Evolutionary conservation across 1,140 invertebrate species (phyloP), one percentile per base, ranked within the genome.

Genomic region (Drosophila elegans): DNA sequence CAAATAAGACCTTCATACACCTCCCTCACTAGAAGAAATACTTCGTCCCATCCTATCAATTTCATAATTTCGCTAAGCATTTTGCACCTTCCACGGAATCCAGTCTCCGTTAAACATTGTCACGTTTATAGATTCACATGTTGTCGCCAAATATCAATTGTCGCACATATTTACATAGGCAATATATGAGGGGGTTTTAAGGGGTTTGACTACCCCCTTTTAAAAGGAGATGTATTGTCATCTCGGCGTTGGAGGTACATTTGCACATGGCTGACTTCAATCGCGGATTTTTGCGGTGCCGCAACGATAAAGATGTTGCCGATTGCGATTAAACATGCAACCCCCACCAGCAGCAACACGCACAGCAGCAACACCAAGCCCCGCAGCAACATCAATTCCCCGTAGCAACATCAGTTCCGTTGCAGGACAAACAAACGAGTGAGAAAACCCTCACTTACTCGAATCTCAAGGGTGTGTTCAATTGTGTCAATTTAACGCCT

Each of bases 401-500:
- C 39, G 45, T 54, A 49, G 34, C 61, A 72, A 73, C 64, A 82
- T 16, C 49, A 63, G 49, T 60, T 74, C 46, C 48, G 29, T 7
- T 62, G 27, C 64, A 74, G 12, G 42, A 41, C 46, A 69, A 78
- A 80, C 69, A 62, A 72, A 51, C 44, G 61, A 57, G 39, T 45
- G 49, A 67, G 61, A 46, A 57, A 73, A 52, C 42, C 59, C 73
- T 68, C 73, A 63, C 55, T 52, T 53, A 61, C 79, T 71, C 61
- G 80, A 90, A 63, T 80, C 84, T 91, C 89, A 89, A 85, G 89
- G 89, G 89, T 91, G 89, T 85, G 72, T 91, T 91, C 89, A 85
- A 91, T 91, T 91, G 89, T 91, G 89, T 91, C 89, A 91, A 91
- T 91, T 91, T 91, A 91, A 91, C 89, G 89, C 89, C 89, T 91